A percentile compares a stretch with the other conserved stretches of the same genome.
Evolutionary conservation across 2,888 invertebrate genomes (phyloP).

Genomic region (Drosophila pseudotalamancana): DNA sequence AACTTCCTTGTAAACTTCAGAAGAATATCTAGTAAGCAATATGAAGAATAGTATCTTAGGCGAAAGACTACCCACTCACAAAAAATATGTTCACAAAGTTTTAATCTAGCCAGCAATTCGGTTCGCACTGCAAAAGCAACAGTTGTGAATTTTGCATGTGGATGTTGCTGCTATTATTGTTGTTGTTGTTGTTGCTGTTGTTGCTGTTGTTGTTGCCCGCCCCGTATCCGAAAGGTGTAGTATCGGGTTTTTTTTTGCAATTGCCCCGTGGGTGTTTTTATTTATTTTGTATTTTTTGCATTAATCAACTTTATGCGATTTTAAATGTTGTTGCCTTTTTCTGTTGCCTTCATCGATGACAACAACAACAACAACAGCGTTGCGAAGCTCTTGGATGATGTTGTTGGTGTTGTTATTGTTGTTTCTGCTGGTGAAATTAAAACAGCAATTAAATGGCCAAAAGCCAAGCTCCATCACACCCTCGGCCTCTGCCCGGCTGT

Average conservation of each 20-base stretch:
- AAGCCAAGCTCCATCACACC: slow-evolving; percentile 58
- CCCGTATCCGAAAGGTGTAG: neutral
- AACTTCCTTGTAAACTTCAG: neutral
- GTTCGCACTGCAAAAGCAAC: slow-evolving; percentile 9
- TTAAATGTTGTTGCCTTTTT: slow-evolving; percentile 38
- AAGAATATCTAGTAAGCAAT: neutral
- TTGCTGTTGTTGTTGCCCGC: slow-evolving; percentile 9
- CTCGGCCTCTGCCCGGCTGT: slow-evolving; percentile 1
- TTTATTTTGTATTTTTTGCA: slow-evolving; percentile 47
- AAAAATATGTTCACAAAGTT: neutral
- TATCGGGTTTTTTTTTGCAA: slow-evolving; percentile 14
- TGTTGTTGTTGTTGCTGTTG: neutral
- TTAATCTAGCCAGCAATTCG: slow-evolving; percentile 1
- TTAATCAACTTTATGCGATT: slow-evolving; percentile 69
- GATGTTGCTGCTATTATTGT: neutral
- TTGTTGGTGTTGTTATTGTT: slow-evolving; percentile 30
- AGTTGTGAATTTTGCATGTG: slow-evolving; percentile 17
- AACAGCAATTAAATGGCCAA: slow-evolving; percentile 79
- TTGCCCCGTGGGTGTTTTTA: slow-evolving; percentile 53
- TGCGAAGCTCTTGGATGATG: slow-evolving; percentile 23
- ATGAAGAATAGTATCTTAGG: neutral
- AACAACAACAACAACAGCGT: slow-evolving; percentile 1
- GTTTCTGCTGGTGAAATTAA: slow-evolving; percentile 63
- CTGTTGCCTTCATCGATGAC: slow-evolving; percentile 38
- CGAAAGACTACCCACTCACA: neutral